phyloP scores from a whole-genome alignment of 2,797 vertebrate species.

The Oreochromis grahami region DNA sequence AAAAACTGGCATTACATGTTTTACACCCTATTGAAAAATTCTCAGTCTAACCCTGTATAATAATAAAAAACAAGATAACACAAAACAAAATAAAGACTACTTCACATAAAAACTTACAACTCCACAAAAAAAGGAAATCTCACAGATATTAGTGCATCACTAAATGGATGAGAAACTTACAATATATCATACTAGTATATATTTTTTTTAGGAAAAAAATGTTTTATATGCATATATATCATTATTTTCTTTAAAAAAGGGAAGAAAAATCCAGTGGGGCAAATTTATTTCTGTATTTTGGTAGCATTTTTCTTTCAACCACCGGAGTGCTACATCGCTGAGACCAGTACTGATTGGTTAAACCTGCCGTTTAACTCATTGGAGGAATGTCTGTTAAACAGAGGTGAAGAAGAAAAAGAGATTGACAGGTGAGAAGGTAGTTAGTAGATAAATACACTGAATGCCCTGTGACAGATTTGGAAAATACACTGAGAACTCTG shows the following conservation, averaged over 20 bases:
- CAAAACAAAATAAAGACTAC: slow-evolving; percentile 57
- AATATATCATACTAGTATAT: slow-evolving; percentile 48
- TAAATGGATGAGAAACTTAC: slow-evolving; percentile 57
- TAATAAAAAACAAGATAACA: slow-evolving; percentile 47
- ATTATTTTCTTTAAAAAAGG: slow-evolving; percentile 1
- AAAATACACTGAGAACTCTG: slow-evolving; percentile 34
- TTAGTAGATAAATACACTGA: slow-evolving; percentile 63
- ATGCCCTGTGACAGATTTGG: slow-evolving; percentile 43
- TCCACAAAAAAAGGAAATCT: slow-evolving; percentile 44
- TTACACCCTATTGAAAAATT: slow-evolving; percentile 55
- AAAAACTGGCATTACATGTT: slow-evolving; percentile 70
- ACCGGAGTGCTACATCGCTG: slow-evolving; percentile 59
- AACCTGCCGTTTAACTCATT: slow-evolving; percentile 61
- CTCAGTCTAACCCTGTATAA: slow-evolving; percentile 48
- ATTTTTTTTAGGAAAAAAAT: slow-evolving; percentile 15
- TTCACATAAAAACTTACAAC: slow-evolving; percentile 70
- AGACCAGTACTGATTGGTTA: slow-evolving; percentile 48
- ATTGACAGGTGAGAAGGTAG: slow-evolving; percentile 53
- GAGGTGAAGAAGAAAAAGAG: slow-evolving; percentile 30
- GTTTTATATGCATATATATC: slow-evolving; percentile 44
- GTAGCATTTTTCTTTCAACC: slow-evolving; percentile 63
- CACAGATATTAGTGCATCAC: slow-evolving; percentile 70
- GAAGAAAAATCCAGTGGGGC: slow-evolving; percentile 57
- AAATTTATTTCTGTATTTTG: slow-evolving; percentile 37
- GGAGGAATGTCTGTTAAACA: slow-evolving; percentile 77